Evolutionary conservation across 2,888 invertebrate species (phyloP).

Genomic region (Tyria jacobaeae): DNA sequence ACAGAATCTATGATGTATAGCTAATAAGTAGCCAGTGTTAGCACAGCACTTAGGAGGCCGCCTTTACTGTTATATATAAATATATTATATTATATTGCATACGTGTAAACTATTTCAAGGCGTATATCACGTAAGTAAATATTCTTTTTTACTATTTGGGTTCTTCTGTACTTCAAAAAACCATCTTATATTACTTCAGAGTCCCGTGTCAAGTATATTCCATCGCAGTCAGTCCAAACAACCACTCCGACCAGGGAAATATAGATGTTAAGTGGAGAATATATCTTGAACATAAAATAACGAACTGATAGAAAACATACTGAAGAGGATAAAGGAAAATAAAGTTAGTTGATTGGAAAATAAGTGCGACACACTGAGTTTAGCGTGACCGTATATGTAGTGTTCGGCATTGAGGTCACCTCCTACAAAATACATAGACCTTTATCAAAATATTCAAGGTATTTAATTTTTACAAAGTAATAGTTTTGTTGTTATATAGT

Average conservation of each 20-base stretch:
- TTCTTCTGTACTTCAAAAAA: slow-evolving; percentile 95
- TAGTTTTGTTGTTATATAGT: too few species aligned
- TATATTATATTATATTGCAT: too few species aligned
- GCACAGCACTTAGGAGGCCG: too few species aligned
- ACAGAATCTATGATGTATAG: too few species aligned
- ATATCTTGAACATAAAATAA: slow-evolving; percentile 89
- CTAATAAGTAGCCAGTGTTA: too few species aligned
- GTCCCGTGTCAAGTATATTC: slow-evolving; percentile 92
- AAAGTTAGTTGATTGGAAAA: too few species aligned
- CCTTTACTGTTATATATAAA: too few species aligned
- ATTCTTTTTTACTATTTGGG: slow-evolving; percentile 89
- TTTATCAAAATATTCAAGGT: too few species aligned
- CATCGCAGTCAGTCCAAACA: slow-evolving; percentile 96
- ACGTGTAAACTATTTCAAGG: background rate
- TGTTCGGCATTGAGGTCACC: slow-evolving; percentile 83
- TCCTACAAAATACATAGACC: slow-evolving; percentile 54
- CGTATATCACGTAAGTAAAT: slow-evolving; percentile 93
- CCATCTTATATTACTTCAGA: slow-evolving; percentile 95
- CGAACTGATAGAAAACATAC: slow-evolving; percentile 32
- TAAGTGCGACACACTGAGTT: slow-evolving; percentile 84
- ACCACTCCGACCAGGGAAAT: slow-evolving; percentile 98
- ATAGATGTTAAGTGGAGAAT: slow-evolving; percentile 97
- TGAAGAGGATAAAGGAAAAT: background rate
- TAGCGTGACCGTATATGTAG: slow-evolving; percentile 89
- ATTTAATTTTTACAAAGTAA: too few species aligned